Evolutionary conservation across 53 echinoderm and acorn worm genomes (phyloP), one percentile per base, ranked within the genome.

Genomic region (Apostichopus leukothele): DNA sequence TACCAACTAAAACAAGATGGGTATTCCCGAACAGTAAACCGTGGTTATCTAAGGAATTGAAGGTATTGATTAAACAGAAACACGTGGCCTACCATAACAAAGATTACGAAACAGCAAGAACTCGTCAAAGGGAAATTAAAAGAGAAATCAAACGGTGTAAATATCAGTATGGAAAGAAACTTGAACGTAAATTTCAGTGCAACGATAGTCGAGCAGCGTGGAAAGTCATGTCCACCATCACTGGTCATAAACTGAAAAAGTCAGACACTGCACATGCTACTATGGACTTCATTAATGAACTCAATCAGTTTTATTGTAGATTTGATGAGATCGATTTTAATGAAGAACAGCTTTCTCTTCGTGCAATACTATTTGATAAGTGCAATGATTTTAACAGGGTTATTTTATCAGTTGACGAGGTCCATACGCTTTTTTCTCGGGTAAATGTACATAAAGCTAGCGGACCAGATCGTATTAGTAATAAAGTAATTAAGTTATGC

Each of bases 1-100:
- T 91, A 63, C 79, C 67, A 26, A 59, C 16, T 9, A 84, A 73
- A 74, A 26, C 60, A 9, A 5, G n/a, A 51, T 88, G n/a, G 18
- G 51, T 88, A 66, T 91, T 53, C 77, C 79, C 73, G 7, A 91
- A 88, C 74, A 91, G 86, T 13, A 91, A 91, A 59, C 91, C 91
- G 86, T 88, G 91, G 91, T 67, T 91, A 8, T 61, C 88, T 16
- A 79, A 76, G 60, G 80, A 88, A 22, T 59, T 91, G 1, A 91
- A 88, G 22, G 75, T 18, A 12, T 9, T 67, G 6, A 25, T 90
- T 75, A n/a, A 5, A 18, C 19, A 19, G 75, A 21, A 21, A 75
- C 75, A 75, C 74, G 13, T 12, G 6, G 7, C 74, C 74, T 6
- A 73, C 74, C 7, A 22, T 12, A 73, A 73, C 74, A 12, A 12